Percentiles rank a stretch among this genome's conserved stretches.
These are phyloP conservation scores for Metalampra italica DNA, from an alignment of 2,888 invertebrate genomes.

Conservation along the genomic window DNA sequence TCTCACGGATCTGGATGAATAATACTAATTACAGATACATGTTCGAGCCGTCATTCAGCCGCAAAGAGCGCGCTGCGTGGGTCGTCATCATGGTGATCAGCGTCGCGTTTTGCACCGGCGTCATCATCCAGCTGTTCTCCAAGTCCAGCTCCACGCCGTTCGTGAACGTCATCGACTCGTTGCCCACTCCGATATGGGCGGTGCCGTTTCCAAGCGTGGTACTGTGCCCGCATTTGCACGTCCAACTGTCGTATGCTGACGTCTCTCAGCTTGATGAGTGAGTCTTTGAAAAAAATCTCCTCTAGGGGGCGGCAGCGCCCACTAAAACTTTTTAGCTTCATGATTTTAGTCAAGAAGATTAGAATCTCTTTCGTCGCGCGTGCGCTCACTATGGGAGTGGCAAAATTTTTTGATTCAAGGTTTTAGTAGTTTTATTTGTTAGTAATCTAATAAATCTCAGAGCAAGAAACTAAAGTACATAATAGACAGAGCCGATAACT, in stretches of 20 bases:
- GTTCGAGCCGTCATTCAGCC: constrained; percentile 61
- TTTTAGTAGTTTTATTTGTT: too few species aligned
- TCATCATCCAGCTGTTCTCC: constrained; percentile 57
- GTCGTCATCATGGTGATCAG: constrained; percentile 57
- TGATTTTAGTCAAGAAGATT: too few species aligned
- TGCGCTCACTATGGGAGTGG: too few species aligned
- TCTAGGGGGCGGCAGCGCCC: too few species aligned
- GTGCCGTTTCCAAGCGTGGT: constrained; percentile 70
- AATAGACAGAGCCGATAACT: too few species aligned
- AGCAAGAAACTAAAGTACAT: too few species aligned
- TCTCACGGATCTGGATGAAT: too few species aligned
- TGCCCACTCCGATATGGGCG: constrained; percentile 68
- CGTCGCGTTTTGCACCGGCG: constrained; percentile 54
- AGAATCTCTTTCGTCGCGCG: too few species aligned
- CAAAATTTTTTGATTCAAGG: too few species aligned
- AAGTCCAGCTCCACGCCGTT: constrained; percentile 68
- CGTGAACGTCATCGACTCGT: constrained; percentile 67
- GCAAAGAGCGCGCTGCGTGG: constrained; percentile 58
- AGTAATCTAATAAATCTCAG: too few species aligned
- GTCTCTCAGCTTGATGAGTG: constrained; percentile 51
- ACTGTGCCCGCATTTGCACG: constrained; percentile 63
- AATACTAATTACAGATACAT: constrained; percentile 46
- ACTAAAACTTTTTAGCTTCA: too few species aligned
- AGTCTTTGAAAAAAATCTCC: too few species aligned
- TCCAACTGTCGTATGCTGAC: constrained; percentile 53